Base-by-base conservation (phyloP, 2,888 invertebrate genomes). In the Leptothorax acervorum region DNA sequence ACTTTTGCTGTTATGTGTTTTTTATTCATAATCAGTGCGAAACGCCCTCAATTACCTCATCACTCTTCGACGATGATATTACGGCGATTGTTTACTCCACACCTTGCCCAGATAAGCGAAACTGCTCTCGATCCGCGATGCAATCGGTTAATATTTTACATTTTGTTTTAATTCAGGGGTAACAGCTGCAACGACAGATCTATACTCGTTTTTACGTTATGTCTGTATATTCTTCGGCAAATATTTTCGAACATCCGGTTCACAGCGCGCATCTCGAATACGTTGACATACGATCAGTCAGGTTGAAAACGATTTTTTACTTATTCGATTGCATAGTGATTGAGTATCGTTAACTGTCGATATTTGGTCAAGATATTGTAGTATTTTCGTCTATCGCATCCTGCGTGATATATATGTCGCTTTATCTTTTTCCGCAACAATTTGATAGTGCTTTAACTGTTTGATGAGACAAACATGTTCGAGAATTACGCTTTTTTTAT, bases 271-370 rank as follows among this genome's bases (percentile, higher is more conserved):
- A 31, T 78, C 60, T 57, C 79, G 76, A 66, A 66, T 28, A 45
- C 45, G 28, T 57, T 60, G 70, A 60, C 45, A 60, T 71, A 68
- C 70, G 70, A 79, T 70, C 78, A 31, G 45, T 45, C 57, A 68
- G 31, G n/a, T 12, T 57, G 48, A 42, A 45, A 70, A 12, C 23
- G 57, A 70, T 70, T 70, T 79, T 79, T 79, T 70, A 23, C 39
- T 79, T 79, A 79, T 71, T 70, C 57, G 35, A 68, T n/a, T 48
- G 48, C 45, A 35, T 18, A 53, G 70, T 79, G 78, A 79, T 79
- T 8, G 70, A 79, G 79, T 71, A 79, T 60, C 71, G 70, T 70
- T 79, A 79, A 79, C 57, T 79, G 68, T 70, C 79, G 48, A 79
- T 71, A 79, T 71, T 70, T 55, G 68, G 23, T 55, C 79, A 70